Percentiles rank a stretch among this genome's conserved stretches.
Evolutionary conservation across 2,797 vertebrate genomes (phyloP).

Genomic region (Gouania willdenowi): DNA sequence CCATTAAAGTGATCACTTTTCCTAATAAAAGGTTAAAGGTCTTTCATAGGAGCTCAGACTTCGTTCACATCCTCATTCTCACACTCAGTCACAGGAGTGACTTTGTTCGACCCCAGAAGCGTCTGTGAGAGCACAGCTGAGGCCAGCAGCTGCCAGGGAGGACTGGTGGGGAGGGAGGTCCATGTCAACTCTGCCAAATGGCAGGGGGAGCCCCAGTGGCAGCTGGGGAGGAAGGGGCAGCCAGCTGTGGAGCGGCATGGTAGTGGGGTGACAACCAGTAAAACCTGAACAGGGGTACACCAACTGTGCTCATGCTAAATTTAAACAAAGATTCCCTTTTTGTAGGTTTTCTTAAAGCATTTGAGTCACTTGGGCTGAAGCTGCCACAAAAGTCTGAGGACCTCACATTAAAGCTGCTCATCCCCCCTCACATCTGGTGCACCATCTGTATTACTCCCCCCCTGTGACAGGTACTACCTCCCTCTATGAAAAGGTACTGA

Average conservation of each 20-base stretch:
- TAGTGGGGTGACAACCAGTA: conserved; percentile 66
- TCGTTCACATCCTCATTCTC: conserved; percentile 57
- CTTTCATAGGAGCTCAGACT: conserved; percentile 35
- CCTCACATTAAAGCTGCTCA: too few relatives aligned
- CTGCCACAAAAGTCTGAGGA: too few relatives aligned
- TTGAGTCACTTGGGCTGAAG: too few relatives aligned
- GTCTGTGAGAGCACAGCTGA: conserved; percentile 73
- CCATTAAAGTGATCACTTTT: too few relatives aligned
- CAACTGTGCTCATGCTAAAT: conserved; percentile 15
- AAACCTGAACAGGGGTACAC: conserved; percentile 44
- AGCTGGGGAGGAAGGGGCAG: conserved; percentile 79
- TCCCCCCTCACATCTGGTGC: conserved; percentile 77
- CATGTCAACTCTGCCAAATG: conserved; percentile 71
- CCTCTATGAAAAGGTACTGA: conserved; percentile 62
- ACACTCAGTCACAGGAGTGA: conserved; percentile 76
- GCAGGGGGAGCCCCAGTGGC: conserved; percentile 75
- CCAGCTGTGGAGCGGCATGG: conserved; percentile 82
- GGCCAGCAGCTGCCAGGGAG: conserved; percentile 75
- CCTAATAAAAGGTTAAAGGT: too few relatives aligned
- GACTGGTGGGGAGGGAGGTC: conserved; percentile 76
- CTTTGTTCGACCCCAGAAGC: conserved; percentile 77
- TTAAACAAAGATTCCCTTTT: conserved; percentile 23
- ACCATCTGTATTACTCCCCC: conserved; percentile 75
- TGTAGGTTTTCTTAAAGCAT: conserved; percentile 1
- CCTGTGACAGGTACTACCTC: conserved; percentile 77